A percentile compares a stretch with the other conserved stretches of the same genome.
Conservation (phyloP, 1,140 invertebrate genomes). For the Hylaeus anthracinus region DNA sequence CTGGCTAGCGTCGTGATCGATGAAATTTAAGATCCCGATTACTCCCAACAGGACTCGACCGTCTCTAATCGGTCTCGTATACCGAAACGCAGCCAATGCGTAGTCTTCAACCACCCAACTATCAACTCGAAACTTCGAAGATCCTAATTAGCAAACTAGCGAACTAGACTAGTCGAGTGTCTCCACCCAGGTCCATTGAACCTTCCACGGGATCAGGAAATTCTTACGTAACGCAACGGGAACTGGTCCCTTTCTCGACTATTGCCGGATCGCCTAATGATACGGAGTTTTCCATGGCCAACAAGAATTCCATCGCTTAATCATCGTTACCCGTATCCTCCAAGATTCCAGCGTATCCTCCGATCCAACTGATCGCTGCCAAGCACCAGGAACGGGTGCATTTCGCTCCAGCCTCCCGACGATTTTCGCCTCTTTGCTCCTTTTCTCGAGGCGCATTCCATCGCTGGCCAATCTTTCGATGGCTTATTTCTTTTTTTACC, state of each 20-base stretch:
- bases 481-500: background rate
- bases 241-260: conserved; percentile 17
- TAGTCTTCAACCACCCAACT: too few relatives aligned
- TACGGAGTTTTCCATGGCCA: background rate
- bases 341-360: conserved; percentile 1
- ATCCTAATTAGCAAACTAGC: too few relatives aligned
- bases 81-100: too few relatives aligned
- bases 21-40: background rate
- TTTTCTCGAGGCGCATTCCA: background rate
- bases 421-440: background rate
- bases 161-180: too few relatives aligned
- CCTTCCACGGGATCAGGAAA: background rate
- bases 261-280: conserved; percentile 20
- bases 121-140: too few relatives aligned
- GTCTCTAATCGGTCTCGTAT: too few relatives aligned
- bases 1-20: too few relatives aligned
- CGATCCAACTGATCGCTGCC: background rate
- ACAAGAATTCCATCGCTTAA: conserved; percentile 26
- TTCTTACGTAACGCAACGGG: conserved; percentile 22
- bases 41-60: too few relatives aligned
- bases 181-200: background rate
- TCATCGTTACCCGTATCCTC: conserved; percentile 19
- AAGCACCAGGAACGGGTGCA: background rate
- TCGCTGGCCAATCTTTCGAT: background rate
- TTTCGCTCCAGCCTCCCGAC: background rate